Evolutionary conservation across 30 jellyfish, hydroid and myxozoan species (phyloP).

Genomic region (Mastigias papua): DNA sequence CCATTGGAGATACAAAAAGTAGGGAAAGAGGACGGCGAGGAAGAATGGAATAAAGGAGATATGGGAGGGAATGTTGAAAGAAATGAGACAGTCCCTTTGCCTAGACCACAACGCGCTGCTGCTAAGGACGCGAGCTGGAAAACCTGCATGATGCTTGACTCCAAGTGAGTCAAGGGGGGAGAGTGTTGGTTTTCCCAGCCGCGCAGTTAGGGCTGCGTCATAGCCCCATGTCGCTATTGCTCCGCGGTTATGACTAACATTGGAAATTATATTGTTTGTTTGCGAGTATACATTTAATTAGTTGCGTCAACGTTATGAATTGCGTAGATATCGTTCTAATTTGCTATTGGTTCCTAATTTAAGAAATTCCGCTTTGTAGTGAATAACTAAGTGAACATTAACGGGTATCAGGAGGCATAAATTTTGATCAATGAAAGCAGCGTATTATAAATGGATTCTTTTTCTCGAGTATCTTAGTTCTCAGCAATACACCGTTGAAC

Average conservation of each 20-base stretch:
- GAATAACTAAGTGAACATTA: too few species aligned
- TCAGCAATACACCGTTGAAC: too few species aligned
- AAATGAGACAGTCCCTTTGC: neutral
- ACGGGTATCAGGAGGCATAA: too few species aligned
- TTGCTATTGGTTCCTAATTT: too few species aligned
- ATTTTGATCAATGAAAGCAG: too few species aligned
- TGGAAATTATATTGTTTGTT: too few species aligned
- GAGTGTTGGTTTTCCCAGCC: constrained; percentile 36
- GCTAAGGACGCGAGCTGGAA: constrained; percentile 55
- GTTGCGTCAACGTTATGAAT: too few species aligned
- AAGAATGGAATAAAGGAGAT: neutral
- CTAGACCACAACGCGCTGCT: constrained; percentile 51
- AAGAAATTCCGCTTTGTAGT: too few species aligned
- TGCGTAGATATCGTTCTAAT: too few species aligned
- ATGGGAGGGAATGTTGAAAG: neutral
- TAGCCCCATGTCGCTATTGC: neutral
- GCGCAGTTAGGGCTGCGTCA: neutral
- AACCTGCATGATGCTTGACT: constrained; percentile 66
- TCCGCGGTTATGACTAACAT: neutral
- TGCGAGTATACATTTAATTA: too few species aligned
- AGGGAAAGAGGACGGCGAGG: constrained; percentile 6
- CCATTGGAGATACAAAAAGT: neutral
- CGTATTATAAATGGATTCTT: too few species aligned
- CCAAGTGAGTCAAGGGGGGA: constrained; percentile 71
- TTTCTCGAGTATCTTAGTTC: too few species aligned